Evolutionary conservation across 2,888 invertebrate species (phyloP).

Genomic region (Euclidia mi): DNA sequence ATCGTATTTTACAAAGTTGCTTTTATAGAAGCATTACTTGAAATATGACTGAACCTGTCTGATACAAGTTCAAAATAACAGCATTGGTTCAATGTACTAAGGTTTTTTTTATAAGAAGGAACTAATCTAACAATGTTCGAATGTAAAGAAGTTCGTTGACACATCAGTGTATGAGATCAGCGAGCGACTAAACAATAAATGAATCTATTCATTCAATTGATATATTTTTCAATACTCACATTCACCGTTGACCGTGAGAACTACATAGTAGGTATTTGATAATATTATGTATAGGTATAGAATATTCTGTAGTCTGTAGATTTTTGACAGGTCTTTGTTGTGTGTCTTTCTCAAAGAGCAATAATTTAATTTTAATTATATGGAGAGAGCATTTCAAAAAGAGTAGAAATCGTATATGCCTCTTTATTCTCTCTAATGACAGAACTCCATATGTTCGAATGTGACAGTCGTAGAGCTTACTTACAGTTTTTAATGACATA

Average conservation of each 20-base stretch:
- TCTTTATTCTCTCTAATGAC: too few relatives aligned
- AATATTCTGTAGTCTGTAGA: too few relatives aligned
- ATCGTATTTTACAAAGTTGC: not conserved
- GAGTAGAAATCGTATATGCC: too few relatives aligned
- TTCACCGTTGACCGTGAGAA: not conserved
- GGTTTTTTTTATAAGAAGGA: constrained; percentile 28
- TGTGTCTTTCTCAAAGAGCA: too few relatives aligned
- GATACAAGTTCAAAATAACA: constrained; percentile 13
- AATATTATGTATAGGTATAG: constrained; percentile 1
- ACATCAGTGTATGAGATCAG: constrained; percentile 21
- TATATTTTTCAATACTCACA: not conserved
- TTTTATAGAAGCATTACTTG: not conserved
- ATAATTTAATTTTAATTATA: too few relatives aligned
- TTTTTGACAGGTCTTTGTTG: too few relatives aligned
- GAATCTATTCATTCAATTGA: constrained; percentile 20
- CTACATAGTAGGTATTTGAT: constrained; percentile 1
- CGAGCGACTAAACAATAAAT: constrained; percentile 35
- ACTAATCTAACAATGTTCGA: constrained; percentile 32
- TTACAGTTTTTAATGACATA: too few relatives aligned
- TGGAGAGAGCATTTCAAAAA: too few relatives aligned
- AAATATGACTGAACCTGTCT: constrained; percentile 11
- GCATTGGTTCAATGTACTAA: constrained; percentile 29
- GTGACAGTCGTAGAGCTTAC: too few relatives aligned
- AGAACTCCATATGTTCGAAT: too few relatives aligned
- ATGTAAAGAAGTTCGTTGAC: constrained; percentile 45